phyloP scores from a whole-genome alignment of 1,140 invertebrate species.

The Neuroterus valhalla region DNA sequence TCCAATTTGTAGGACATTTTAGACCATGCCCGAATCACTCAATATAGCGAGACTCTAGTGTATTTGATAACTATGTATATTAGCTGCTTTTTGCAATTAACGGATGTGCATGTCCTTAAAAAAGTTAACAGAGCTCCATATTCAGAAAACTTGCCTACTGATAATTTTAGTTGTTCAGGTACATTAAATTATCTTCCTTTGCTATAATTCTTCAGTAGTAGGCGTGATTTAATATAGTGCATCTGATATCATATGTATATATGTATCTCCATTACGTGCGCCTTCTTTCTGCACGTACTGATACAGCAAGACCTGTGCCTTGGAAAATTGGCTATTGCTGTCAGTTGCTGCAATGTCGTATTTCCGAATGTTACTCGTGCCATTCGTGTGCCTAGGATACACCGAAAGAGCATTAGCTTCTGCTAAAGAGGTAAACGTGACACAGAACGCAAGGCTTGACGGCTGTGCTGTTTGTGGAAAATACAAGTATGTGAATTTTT shows the following conservation, averaged over 20 bases:
- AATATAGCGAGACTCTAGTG: no score
- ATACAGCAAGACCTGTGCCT: constrained; percentile 31
- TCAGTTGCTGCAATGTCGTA: constrained; percentile 62
- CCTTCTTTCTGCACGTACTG: constrained; percentile 34
- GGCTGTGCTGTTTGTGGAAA: constrained; percentile 58
- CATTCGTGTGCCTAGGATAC: constrained; percentile 42
- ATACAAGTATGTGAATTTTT: constrained; percentile 56
- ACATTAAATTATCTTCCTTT: not conserved
- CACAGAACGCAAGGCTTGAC: constrained; percentile 41
- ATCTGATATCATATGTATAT: not conserved
- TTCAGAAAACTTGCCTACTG: no score
- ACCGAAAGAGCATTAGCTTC: constrained; percentile 34
- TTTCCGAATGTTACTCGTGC: constrained; percentile 49
- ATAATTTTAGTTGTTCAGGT: not conserved
- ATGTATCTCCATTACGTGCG: constrained; percentile 20
- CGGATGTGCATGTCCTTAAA: no score
- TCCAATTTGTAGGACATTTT: no score
- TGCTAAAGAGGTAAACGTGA: constrained; percentile 37
- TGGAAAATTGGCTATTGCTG: constrained; percentile 43
- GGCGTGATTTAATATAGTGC: constrained; percentile 11
- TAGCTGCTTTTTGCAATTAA: no score
- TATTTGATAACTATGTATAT: no score
- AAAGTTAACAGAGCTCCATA: no score
- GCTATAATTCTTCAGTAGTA: not conserved
- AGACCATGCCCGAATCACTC: no score